Evolutionary conservation across 35 echinoderm and acorn worm genomes (phyloP), one percentile per base, ranked within the genome.

Genomic region (Apostichopus japonicus): DNA sequence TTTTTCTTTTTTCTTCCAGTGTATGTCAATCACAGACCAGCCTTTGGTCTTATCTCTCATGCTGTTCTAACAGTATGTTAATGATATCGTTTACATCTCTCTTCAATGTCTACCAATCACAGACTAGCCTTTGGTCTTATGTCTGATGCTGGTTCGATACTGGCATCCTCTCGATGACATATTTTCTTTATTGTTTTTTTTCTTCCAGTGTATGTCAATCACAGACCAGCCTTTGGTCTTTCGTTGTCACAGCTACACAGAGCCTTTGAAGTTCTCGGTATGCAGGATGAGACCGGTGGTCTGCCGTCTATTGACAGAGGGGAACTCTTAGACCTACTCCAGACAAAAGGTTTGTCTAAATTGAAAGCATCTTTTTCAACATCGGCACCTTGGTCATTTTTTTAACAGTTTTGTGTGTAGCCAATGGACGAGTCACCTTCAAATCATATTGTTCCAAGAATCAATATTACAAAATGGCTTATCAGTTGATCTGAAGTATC

Each of bases 161-260:
- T 58, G 56, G 56, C 10, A 6, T 58, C 10, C 10, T 58, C 2
- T 10, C 16, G 3, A 78, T 16, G 15, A 16, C 27, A 44, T 23
- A 77, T 44, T 78, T 11, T 10, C 17, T 78, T 24, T 17, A 78
- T 78, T 78, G 8, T 78, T 78, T 5, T 93, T 58, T 97, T 72
- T 79, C n/a, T 80, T 93, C 11, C 58, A 99, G 97, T 99, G 63
- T 99, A 99, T 81, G 97, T 99, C 53, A 99, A 99, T 57, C 97
- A 99, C 53, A 92, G 97, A 22, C 97, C 97, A 84, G 97, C 97
- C 6, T 99, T 99, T 92, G 97, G 97, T 54, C 83, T 99, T 11
- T 93, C 90, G 80, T 87, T 79, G 5, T 80, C 92, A 63, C 93
- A 95, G 55, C 83, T 99, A 0, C 62, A 95, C 8, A 86, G 86